phyloP scores from a whole-genome alignment of 92 coral and sea anemone species.

The Metridium senile region DNA sequence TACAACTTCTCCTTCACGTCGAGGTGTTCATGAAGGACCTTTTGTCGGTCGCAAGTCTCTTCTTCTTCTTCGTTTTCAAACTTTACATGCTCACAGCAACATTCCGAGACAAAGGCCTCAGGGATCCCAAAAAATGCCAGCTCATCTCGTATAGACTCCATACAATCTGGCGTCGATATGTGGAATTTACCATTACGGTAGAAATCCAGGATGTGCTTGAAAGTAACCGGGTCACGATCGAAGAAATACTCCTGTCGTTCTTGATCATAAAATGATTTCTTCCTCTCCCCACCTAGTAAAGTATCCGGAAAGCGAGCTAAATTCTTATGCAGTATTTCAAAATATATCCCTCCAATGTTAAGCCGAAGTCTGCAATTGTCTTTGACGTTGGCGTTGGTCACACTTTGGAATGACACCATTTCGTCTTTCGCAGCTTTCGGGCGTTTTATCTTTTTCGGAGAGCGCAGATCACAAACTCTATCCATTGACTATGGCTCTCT shows the following conservation, averaged over 20 bases:
- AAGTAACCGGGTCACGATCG: constrained; percentile 84
- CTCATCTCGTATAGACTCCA: constrained; percentile 80
- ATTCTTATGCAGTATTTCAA: constrained; percentile 71
- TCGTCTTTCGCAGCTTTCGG: background rate
- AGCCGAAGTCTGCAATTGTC: constrained; percentile 46
- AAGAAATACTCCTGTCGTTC: constrained; percentile 83
- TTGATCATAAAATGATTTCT: constrained; percentile 66
- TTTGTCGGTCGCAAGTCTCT: constrained; percentile 18
- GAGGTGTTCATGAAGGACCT: constrained; percentile 20
- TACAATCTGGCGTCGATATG: constrained; percentile 68
- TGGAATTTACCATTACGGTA: constrained; percentile 87
- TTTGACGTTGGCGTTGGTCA: background rate
- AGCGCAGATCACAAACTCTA: constrained; percentile 11
- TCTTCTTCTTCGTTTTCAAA: constrained; percentile 50
- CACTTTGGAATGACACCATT: background rate
- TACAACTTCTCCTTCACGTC: constrained; percentile 56
- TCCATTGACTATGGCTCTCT: constrained; percentile 10
- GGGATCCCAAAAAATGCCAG: constrained; percentile 79
- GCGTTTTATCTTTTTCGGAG: constrained; percentile 13
- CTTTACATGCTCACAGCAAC: constrained; percentile 78
- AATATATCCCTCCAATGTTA: constrained; percentile 89
- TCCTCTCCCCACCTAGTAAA: constrained; percentile 77
- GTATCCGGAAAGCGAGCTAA: constrained; percentile 85
- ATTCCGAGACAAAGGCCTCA: constrained; percentile 58
- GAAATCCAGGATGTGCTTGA: constrained; percentile 80